Evolutionary conservation across 2,797 vertebrate species (phyloP), one percentile per base, ranked within the genome.

Genomic region (Arctocebus calabarensis): DNA sequence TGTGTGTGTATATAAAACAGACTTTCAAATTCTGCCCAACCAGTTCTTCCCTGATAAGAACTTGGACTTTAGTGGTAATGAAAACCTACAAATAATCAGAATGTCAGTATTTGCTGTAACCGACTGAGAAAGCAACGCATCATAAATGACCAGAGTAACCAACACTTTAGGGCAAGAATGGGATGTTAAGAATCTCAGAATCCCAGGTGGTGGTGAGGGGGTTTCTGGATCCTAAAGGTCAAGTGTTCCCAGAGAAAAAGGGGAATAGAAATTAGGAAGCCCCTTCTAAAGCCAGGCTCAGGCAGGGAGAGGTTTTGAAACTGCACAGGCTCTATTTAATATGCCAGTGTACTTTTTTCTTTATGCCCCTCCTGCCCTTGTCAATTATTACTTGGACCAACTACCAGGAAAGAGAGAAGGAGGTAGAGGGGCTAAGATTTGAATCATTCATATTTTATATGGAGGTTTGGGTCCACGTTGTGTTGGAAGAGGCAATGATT

Each of bases 231-330:
- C 27, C 12, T 90, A 32, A 88, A 88, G 57, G 25, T 34, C 77
- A 92, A 90, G 29, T 16, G 43, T 82, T 95, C 34, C 57, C 73
- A 93, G 75, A 89, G 70, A 86, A 89, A 86, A 95, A 86, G 81
- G 70, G 75, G 48, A 94, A 79, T 25, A 57, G 85, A 82, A 93
- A 75, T 29, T 70, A 57, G 73, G 45, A 81, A 93, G 82, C 17
- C 25, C 34, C 19, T 43, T 70, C 66, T 71, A 34, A 5, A 45
- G 2, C 3, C 1, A 14, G 14, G 3, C 73, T 64, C 2, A 20
- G 27, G 22, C 78, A 75, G 27, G 48, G 23, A 64, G 20, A 52
- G 45, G 3, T 43, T 91, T 79, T 66, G 32, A 89, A 93, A 19
- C 8, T 32, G 20, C 14, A 37, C 34, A 5, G 61, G 19, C 23